These are phyloP conservation scores for Pelosia muscerda DNA, from an alignment of 2,888 invertebrate genomes.

Conservation along the genomic window DNA sequence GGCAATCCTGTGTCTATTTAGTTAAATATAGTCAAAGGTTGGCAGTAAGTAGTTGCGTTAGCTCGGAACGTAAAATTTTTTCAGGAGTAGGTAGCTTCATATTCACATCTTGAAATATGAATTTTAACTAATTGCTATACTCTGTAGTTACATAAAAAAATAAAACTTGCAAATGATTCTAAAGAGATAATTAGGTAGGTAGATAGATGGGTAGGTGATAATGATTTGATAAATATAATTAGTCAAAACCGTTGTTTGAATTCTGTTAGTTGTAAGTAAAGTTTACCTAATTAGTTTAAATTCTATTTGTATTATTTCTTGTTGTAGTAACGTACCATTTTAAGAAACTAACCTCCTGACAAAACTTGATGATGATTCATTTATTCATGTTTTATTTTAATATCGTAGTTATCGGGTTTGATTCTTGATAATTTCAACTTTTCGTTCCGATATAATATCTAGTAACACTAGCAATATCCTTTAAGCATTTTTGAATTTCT, in stretches of 20 bases:
- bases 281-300: not conserved
- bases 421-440: too few relatives aligned
- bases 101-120: not conserved
- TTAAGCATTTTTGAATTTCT: too few relatives aligned
- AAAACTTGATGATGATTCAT: not conserved
- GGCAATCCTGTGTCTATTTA: too few relatives aligned
- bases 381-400: not conserved
- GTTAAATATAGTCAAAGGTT: too few relatives aligned
- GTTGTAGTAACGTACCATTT: constrained; percentile 1
- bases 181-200: not conserved
- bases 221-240: not conserved
- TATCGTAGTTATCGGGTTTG: too few relatives aligned
- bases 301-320: not conserved
- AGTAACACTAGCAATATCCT: constrained; percentile 10
- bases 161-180: not conserved
- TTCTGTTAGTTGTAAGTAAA: not conserved
- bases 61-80: not conserved
- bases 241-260: not conserved
- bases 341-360: not conserved
- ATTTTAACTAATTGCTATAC: not conserved
- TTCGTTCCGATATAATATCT: not conserved
- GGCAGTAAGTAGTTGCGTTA: too few relatives aligned
- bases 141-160: not conserved
- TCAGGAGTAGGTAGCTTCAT: not conserved
- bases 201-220: not conserved